Evolutionary conservation across 2,113 vertebrate genomes (phyloP), one percentile per base, ranked within the genome.

Genomic region (Epinephelus fuscoguttatus): DNA sequence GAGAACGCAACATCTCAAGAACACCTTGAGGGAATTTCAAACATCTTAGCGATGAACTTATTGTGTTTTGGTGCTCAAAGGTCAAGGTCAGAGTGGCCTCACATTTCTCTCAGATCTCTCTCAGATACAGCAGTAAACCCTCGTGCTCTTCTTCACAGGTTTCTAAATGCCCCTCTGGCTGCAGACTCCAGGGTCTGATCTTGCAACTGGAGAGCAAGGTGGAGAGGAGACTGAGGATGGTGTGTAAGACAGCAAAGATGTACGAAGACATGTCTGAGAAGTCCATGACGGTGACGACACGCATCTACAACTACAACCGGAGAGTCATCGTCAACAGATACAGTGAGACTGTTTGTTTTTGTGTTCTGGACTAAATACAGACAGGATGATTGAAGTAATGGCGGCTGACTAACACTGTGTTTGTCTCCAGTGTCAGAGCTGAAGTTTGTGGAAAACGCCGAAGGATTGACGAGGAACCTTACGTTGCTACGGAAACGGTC

Each of bases 91-190:
- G 33, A 37, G 33, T 37, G 33, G 33, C 33, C 5, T 37, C 33
- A 37, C 33, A 37, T 6, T 37, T 37, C 1, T 37, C 33, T 37
- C 6, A 37, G n/a, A n/a, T n/a, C n/a, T n/a, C n/a, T n/a, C n/a
- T n/a, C 53, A 50, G 56, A 60, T 15, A 18, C 7, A 47, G 6
- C 18, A 7, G 4, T 64, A 8, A 23, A 40, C 19, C 19, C 30
- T 23, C 1, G 4, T 47, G 11, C 61, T 49, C 2, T 74, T 17
- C n/a, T 61, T 83, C n/a, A 2, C 27, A 90, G 90, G 70, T 50
- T 13, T 81, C 60, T 17, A 94, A 84, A 77, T 96, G 95, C 70
- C 95, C 95, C 0, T 95, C 94, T 2, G 94, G 95, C 50, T 96
- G 95, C 88, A 92, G 91, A 19, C 68, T 96, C n/a, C 90, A 94